Evolutionary conservation across 2,888 invertebrate genomes (phyloP).

Genomic region (Conus canariensis): DNA sequence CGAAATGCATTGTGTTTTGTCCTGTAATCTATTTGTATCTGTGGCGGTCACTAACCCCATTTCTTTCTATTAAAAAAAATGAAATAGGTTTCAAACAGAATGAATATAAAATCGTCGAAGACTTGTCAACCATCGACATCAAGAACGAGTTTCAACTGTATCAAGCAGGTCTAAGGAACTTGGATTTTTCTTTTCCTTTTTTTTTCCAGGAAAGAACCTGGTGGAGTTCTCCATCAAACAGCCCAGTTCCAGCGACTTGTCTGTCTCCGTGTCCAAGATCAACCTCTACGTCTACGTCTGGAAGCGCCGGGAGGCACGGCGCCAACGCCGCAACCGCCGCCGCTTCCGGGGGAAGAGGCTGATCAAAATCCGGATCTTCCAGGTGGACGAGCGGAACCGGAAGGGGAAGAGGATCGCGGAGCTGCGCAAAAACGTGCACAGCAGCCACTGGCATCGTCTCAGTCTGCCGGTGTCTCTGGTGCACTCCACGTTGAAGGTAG

Average conservation of each 20-base stretch:
- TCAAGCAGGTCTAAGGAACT: too few relatives aligned
- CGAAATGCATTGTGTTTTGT: too few relatives aligned
- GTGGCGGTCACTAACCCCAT: too few relatives aligned
- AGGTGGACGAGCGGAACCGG: slow-evolving; percentile 35
- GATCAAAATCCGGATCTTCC: slow-evolving; percentile 41
- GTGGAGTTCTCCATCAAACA: slow-evolving; percentile 21
- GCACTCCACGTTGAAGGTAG: background rate
- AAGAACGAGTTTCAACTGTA: too few relatives aligned
- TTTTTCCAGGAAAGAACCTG: slow-evolving; percentile 33
- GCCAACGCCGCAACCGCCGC: slow-evolving; percentile 26
- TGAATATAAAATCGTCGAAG: too few relatives aligned
- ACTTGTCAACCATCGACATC: too few relatives aligned
- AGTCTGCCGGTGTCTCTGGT: slow-evolving; percentile 35
- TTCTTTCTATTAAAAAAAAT: too few relatives aligned
- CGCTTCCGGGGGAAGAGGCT: background rate
- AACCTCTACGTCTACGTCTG: slow-evolving; percentile 39
- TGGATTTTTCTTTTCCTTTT: too few relatives aligned
- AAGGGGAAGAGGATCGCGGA: slow-evolving; percentile 40
- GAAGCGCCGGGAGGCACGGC: background rate
- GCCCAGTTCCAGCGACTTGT: background rate
- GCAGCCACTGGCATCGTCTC: slow-evolving; percentile 30
- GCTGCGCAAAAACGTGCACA: slow-evolving; percentile 31
- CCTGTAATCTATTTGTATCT: too few relatives aligned
- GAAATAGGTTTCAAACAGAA: too few relatives aligned
- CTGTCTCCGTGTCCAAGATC: slow-evolving; percentile 25